phyloP scores from a whole-genome alignment of 2,888 invertebrate species.

The Acanthosepion pharaonis region DNA sequence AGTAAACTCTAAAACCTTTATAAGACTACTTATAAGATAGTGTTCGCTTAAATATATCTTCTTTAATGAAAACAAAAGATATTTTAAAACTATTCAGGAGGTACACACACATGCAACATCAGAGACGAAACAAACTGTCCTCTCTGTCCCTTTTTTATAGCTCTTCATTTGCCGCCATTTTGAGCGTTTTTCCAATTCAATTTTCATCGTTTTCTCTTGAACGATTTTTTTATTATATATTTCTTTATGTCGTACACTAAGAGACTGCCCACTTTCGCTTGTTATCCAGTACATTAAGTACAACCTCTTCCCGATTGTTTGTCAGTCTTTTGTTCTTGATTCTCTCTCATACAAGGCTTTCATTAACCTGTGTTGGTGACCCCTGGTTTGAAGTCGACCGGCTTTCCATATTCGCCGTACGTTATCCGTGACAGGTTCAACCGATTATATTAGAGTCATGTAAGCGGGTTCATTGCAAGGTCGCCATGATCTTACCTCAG shows the following conservation, averaged over 20 bases:
- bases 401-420: not conserved
- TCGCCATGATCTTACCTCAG: not conserved
- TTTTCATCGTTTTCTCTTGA: not conserved
- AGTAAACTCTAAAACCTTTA: no score
- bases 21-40: no score
- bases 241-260: not conserved
- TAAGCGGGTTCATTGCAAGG: not conserved
- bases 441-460: not conserved
- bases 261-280: not conserved
- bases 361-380: not conserved
- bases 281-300: not conserved
- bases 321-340: not conserved
- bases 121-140: no score
- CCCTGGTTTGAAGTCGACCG: not conserved
- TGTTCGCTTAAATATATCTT: no score
- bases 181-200: not conserved
- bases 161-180: not conserved
- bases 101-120: not conserved
- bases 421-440: constrained; percentile 1
- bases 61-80: no score
- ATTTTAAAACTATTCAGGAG: no score
- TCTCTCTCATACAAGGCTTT: not conserved
- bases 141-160: not conserved
- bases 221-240: not conserved
- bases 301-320: not conserved